These are phyloP conservation scores for Balearica regulorum DNA, from an alignment of 2,797 vertebrate species.

Conservation along the genomic window DNA sequence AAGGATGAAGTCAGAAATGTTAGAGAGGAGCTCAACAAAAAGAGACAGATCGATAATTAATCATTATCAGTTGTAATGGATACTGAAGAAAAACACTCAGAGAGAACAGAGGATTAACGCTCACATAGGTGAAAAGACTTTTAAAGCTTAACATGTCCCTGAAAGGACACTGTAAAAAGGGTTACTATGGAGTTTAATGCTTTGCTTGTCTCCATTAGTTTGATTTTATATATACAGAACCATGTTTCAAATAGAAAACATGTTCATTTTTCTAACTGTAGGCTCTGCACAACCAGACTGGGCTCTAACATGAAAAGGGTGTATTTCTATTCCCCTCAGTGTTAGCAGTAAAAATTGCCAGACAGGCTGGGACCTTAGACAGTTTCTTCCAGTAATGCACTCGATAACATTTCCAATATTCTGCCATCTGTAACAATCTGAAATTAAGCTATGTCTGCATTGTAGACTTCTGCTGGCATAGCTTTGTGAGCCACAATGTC, in stretches of 20 bases:
- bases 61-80: not conserved
- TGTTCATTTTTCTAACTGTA: not conserved
- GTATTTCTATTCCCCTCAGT: not conserved
- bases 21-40: not conserved
- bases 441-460: not conserved
- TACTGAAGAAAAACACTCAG: not conserved
- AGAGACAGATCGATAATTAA: not conserved
- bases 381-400: not conserved
- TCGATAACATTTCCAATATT: not conserved
- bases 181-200: not conserved
- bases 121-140: not conserved
- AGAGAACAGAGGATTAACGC: not conserved
- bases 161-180: not conserved
- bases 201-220: not conserved
- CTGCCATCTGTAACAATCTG: not conserved
- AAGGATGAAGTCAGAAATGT: not conserved
- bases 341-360: not conserved
- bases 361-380: not conserved
- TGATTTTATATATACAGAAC: not conserved
- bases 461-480: not conserved
- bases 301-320: not conserved
- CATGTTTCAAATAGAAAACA: not conserved
- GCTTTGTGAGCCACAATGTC: not conserved
- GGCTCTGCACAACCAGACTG: not conserved
- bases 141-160: not conserved